A percentile compares a stretch with the other conserved stretches of the same genome.
phyloP scores from a whole-genome alignment of 2,888 invertebrate species.

The Sceliomorpha sp. region DNA sequence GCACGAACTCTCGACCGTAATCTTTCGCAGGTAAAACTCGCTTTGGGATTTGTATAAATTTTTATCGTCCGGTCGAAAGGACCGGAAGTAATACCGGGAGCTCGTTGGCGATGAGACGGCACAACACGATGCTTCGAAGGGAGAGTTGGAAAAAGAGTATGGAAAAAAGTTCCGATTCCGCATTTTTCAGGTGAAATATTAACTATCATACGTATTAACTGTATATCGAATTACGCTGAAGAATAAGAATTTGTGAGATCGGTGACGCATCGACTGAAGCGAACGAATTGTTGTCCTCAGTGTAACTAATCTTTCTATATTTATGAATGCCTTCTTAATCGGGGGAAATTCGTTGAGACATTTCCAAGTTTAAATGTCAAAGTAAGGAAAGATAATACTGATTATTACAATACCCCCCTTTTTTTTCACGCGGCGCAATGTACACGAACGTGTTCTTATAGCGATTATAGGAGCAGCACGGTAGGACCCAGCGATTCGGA shows the following conservation, averaged over 20 bases:
- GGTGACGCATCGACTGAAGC: too few relatives aligned
- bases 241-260: not conserved
- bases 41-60: slow-evolving; percentile 99
- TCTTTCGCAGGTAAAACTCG: slow-evolving; percentile 86
- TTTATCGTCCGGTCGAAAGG: slow-evolving; percentile 95
- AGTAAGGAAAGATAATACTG: too few relatives aligned
- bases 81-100: slow-evolving; percentile 79
- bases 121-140: slow-evolving; percentile 85
- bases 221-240: not conserved
- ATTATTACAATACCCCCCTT: too few relatives aligned
- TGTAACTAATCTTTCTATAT: too few relatives aligned
- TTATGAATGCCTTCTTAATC: too few relatives aligned
- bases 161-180: slow-evolving; percentile 95
- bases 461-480: slow-evolving; percentile 96
- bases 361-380: too few relatives aligned
- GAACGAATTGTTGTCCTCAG: too few relatives aligned
- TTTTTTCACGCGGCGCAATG: too few relatives aligned
- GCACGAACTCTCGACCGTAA: too few relatives aligned
- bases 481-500: slow-evolving; percentile 95
- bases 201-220: not conserved
- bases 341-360: too few relatives aligned
- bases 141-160: slow-evolving; percentile 96
- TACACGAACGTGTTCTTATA: slow-evolving; percentile 81
- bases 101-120: slow-evolving; percentile 78
- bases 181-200: slow-evolving; percentile 91